A percentile compares a stretch with the other conserved stretches of the same genome.
These are phyloP conservation scores for Luperina testacea DNA, from an alignment of 2,888 invertebrate species.

Conservation along the genomic window DNA sequence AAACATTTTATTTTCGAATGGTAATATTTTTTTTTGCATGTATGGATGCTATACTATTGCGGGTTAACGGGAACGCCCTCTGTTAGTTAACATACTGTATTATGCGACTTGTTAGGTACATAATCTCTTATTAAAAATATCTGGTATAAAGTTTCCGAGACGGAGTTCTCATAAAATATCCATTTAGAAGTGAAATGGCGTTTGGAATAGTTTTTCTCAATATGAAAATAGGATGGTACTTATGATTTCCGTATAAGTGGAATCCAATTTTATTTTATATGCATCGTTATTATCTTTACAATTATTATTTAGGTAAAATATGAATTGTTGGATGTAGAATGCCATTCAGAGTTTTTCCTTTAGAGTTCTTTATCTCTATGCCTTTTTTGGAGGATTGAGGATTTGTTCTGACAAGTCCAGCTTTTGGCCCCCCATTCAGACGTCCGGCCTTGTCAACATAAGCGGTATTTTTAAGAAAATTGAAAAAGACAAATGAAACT, in stretches of 20 bases:
- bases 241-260: background rate
- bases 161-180: constrained; percentile 15
- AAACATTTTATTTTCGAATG: no score
- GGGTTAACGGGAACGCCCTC: no score
- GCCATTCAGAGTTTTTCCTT: background rate
- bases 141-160: constrained; percentile 4
- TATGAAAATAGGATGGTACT: background rate
- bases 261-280: constrained; percentile 13
- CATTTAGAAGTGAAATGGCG: constrained; percentile 14
- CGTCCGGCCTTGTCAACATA: background rate
- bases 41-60: no score
- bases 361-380: background rate
- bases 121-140: constrained; percentile 36
- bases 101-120: constrained; percentile 6
- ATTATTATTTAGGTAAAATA: background rate
- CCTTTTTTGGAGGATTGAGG: background rate
- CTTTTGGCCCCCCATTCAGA: background rate
- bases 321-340: no score
- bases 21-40: no score
- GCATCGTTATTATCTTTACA: background rate
- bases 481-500: no score
- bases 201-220: constrained; percentile 14
- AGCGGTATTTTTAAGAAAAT: no score
- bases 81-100: no score
- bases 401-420: background rate